These are phyloP conservation scores for Varecia variegata DNA, from an alignment of 2,797 vertebrate species.

Conservation along the genomic window DNA sequence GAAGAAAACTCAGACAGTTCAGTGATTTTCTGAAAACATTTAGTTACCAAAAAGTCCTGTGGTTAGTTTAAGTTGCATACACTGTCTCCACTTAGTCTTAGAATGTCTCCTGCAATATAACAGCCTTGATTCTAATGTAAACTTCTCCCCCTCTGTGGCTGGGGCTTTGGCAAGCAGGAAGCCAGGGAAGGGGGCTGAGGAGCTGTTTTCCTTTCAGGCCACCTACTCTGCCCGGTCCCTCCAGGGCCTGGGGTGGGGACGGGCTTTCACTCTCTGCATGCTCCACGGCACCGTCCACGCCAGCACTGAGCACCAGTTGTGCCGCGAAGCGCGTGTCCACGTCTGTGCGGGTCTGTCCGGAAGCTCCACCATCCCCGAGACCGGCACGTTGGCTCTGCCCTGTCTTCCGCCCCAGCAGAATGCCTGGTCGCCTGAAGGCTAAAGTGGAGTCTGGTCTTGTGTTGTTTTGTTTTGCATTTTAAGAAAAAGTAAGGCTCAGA, in stretches of 20 bases:
- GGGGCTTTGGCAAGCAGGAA: neutral
- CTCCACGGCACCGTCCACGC: accelerated
- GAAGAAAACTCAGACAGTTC: neutral
- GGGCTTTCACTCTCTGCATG: accelerated
- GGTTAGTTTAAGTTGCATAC: neutral
- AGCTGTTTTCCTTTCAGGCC: neutral
- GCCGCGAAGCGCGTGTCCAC: accelerated
- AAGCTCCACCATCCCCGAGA: accelerated
- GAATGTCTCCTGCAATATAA: accelerated
- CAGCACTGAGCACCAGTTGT: accelerated
- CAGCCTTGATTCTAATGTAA: neutral
- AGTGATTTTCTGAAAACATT: neutral
- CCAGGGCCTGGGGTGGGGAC: accelerated
- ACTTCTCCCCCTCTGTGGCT: accelerated
- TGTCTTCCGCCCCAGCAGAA: too few relatives aligned
- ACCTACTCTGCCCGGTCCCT: too few relatives aligned
- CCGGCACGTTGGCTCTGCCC: accelerated
- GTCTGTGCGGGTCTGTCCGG: accelerated
- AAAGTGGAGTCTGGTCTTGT: accelerated
- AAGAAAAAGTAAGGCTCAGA: neutral
- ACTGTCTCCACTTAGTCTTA: neutral
- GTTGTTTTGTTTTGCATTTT: neutral
- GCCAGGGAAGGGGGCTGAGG: too few relatives aligned
- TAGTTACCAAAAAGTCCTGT: neutral
- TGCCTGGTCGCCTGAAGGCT: accelerated